Percentiles rank a stretch among this genome's conserved stretches.
Evolutionary conservation across 2,888 invertebrate species (phyloP).

Genomic region (Parelbella ahira): DNA sequence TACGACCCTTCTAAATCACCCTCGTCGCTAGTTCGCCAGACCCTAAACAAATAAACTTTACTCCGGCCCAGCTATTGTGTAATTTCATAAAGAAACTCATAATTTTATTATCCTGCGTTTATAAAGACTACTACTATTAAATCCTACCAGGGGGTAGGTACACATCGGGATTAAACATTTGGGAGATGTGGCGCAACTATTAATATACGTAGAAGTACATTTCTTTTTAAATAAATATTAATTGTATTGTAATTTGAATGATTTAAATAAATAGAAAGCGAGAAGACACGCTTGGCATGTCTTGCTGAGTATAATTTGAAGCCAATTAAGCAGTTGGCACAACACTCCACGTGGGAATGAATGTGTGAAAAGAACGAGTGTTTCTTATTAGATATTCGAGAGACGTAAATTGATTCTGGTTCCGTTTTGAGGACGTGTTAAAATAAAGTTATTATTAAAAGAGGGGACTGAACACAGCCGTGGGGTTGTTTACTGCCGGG

Average conservation of each 20-base stretch:
- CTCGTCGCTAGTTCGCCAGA: constrained; percentile 61
- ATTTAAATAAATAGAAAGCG: constrained; percentile 12
- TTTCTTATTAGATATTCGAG: constrained; percentile 43
- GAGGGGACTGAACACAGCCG: constrained; percentile 51
- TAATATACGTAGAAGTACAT: too few species aligned
- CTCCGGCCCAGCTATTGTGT: constrained; percentile 32
- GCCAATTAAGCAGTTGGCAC: constrained; percentile 20
- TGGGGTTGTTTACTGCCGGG: constrained; percentile 8
- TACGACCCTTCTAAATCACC: constrained; percentile 68
- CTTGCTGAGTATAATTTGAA: constrained; percentile 16
- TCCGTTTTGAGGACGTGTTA: constrained; percentile 64
- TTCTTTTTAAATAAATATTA: constrained; percentile 26
- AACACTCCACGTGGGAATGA: constrained; percentile 31
- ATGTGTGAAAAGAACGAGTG: constrained; percentile 44
- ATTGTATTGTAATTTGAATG: constrained; percentile 31
- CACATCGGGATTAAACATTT: too few species aligned
- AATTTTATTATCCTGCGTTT: constrained; percentile 27
- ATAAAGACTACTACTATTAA: constrained; percentile 20
- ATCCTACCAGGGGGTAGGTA: constrained; percentile 2
- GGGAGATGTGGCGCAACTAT: too few species aligned
- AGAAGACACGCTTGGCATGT: constrained; percentile 15
- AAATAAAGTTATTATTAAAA: constrained; percentile 71
- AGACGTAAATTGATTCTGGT: constrained; percentile 48
- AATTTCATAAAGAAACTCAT: constrained; percentile 34
- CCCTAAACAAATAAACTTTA: constrained; percentile 72